Conservation (phyloP, 2,797 vertebrate genomes). For the Chaetophractus vellerosus region DNA sequence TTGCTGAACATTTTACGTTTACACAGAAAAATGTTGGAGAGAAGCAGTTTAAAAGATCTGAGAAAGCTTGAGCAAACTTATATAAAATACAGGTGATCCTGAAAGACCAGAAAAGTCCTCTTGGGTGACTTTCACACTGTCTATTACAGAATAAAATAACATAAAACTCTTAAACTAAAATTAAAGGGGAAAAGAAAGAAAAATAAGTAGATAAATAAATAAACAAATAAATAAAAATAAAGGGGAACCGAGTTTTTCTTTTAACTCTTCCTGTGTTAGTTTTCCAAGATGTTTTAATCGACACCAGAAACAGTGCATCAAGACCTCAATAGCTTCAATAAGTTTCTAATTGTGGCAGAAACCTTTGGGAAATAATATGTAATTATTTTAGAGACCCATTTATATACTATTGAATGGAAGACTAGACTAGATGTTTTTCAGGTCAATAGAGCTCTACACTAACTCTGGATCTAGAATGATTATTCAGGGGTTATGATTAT, state of each 20-base stretch:
- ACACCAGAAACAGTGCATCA: rapidly evolving
- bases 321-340: no score
- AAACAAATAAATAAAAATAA: no score
- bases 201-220: no score
- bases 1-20: conserved; percentile 1
- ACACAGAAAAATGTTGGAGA: neutral
- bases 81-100: neutral
- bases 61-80: neutral
- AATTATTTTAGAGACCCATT: rapidly evolving
- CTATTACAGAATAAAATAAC: neutral
- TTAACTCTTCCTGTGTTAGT: no score
- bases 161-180: rapidly evolving
- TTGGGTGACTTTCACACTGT: neutral
- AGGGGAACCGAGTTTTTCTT: rapidly evolving
- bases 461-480: rapidly evolving
- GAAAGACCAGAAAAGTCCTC: neutral
- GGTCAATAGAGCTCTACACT: neutral
- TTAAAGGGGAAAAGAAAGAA: rapidly evolving
- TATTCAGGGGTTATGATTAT: rapidly evolving
- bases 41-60: no score
- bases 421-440: rapidly evolving
- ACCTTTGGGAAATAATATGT: rapidly evolving
- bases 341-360: neutral
- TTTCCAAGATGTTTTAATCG: neutral
- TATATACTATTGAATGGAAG: rapidly evolving